Base-by-base conservation (phyloP, 1,140 invertebrate genomes). In the Aphelinus atriplicis region DNA sequence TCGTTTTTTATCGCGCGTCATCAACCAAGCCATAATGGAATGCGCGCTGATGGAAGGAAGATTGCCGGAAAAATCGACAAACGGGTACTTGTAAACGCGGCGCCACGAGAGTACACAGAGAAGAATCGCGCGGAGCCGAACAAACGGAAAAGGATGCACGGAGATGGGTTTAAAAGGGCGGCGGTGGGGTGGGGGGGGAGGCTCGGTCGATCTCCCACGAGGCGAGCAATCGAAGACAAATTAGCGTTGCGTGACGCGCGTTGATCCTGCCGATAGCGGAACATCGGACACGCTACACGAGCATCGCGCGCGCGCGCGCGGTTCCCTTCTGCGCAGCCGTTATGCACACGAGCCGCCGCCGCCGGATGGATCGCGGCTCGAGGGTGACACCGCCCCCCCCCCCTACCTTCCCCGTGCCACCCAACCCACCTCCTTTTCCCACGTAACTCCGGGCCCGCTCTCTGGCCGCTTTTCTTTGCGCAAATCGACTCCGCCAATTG, bases 201-300 rank as follows among this genome's bases (percentile, higher is more conserved):
- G 3, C 9, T 26, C 0, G 61, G 63, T 73, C 70, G 67, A 82
- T 85, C 86, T 87, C 86, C 85, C 86, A 86, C 86, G 85, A n/a
- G 75, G 65, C 62, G 77, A 67, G 81, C 82, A 83, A 87, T 87
- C 85, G 85, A 87, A 87, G 84, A 87, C 83, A 85, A 88, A 88
- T 88, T 87, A 86, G 84, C 80, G 83, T 87, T 87, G 86, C 86
- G 85, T 87, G 86, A 87, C 86, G 86, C 84, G 85, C 85, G 84
- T 85, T 87, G 85, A 86, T 87, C 85, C 82, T 82, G 80, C 75
- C 79, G 85, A 87, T 87, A 86, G 84, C 82, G 83, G 81, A 86
- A 86, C 86, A 83, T 82, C 84, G 80, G 83, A 81, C 80, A 84
- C 81, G 82, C 78, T 84, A 81, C 78, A 78, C 80, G 80, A 78